These are phyloP conservation scores for Larimichthys polyactis DNA, from an alignment of 2,113 vertebrate species.

Conservation along the genomic window DNA sequence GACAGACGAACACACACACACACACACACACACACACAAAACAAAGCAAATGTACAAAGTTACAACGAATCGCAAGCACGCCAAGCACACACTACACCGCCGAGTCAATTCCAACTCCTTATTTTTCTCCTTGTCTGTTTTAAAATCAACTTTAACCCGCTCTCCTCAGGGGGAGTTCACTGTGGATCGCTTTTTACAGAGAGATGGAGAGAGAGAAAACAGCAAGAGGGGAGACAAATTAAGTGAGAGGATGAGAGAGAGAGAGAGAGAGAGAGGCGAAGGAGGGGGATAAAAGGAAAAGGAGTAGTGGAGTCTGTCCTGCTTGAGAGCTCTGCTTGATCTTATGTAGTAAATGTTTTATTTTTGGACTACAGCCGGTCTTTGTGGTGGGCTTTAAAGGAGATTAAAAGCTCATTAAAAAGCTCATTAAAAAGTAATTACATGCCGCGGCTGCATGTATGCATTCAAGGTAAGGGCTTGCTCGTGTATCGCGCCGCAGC, in stretches of 20 bases:
- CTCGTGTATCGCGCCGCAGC: not conserved
- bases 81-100: slow-evolving; percentile 5
- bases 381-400: slow-evolving; percentile 37
- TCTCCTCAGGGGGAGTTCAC: not conserved
- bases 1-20: slow-evolving; percentile 20
- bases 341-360: slow-evolving; percentile 6
- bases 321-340: slow-evolving; percentile 32
- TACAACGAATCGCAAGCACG: not conserved
- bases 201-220: not conserved
- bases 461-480: slow-evolving; percentile 13
- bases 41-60: slow-evolving; percentile 5
- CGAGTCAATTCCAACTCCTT: slow-evolving; percentile 24
- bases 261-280: not conserved
- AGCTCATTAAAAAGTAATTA: slow-evolving; percentile 57
- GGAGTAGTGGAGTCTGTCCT: slow-evolving; percentile 2
- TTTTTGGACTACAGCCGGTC: not conserved
- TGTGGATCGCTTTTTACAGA: slow-evolving; percentile 20
- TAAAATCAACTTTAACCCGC: slow-evolving; percentile 37
- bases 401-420: slow-evolving; percentile 69
- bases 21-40: slow-evolving; percentile 20
- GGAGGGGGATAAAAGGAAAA: not conserved
- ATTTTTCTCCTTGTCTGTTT: slow-evolving; percentile 20
- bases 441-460: slow-evolving; percentile 20
- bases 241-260: not conserved
- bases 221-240: slow-evolving; percentile 2